These are phyloP conservation scores for Volucella inanis DNA, from an alignment of 2,888 invertebrate genomes.

Conservation along the genomic window DNA sequence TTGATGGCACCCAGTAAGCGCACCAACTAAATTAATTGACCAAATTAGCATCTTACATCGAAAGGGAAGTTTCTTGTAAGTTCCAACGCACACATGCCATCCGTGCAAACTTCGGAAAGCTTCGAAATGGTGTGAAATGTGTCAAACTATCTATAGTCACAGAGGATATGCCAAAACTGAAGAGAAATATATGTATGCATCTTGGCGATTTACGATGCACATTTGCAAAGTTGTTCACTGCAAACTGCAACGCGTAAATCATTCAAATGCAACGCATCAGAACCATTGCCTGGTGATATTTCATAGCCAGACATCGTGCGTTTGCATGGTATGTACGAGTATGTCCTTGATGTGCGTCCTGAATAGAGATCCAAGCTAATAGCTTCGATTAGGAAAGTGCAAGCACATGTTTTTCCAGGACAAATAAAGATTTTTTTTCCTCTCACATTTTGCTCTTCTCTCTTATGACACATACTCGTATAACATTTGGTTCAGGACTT, in stretches of 20 bases:
- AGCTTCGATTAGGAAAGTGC: conserved; percentile 42
- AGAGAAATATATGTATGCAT: conserved; percentile 47
- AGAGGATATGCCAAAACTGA: conserved; percentile 41
- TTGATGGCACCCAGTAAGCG: conserved; percentile 27
- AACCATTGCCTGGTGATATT: conserved; percentile 63
- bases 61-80: conserved; percentile 67
- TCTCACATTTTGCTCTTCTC: neutral
- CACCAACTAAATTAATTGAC: conserved; percentile 64
- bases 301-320: conserved; percentile 51
- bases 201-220: conserved; percentile 62
- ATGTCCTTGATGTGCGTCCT: neutral
- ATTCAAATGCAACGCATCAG: conserved; percentile 70
- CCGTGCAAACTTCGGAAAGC: neutral
- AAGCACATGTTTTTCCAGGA: conserved; percentile 34
- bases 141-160: conserved; percentile 16
- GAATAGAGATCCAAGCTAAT: conserved; percentile 14
- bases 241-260: conserved; percentile 69
- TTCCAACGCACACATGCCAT: conserved; percentile 8
- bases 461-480: conserved; percentile 5
- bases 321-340: neutral
- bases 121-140: conserved; percentile 54
- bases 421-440: conserved; percentile 9
- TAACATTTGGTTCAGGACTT: neutral
- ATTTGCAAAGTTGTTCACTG: conserved; percentile 62
- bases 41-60: conserved; percentile 72